phyloP scores from a whole-genome alignment of 2,113 vertebrate species.

The Albula goreensis region DNA sequence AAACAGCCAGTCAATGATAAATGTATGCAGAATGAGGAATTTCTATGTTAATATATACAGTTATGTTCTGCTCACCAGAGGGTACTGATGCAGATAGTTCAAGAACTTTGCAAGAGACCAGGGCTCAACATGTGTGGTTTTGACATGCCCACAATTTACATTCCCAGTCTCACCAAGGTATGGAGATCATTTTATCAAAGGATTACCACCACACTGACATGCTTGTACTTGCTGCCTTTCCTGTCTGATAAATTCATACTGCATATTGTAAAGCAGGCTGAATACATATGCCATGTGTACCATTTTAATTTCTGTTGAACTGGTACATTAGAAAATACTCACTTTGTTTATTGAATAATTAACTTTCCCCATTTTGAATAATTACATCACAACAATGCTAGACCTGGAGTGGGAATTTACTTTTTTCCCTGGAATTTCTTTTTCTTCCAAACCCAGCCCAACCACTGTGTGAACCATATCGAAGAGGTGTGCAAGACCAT shows the following conservation, averaged over 20 bases:
- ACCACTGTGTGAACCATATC: slow-evolving; percentile 79
- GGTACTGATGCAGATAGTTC: slow-evolving; percentile 84
- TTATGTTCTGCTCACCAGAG: slow-evolving; percentile 55
- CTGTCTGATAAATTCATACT: too few species aligned
- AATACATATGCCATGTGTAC: too few species aligned
- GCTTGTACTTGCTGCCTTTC: neutral
- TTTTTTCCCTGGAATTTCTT: neutral
- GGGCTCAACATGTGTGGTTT: slow-evolving; percentile 83
- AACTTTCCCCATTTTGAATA: too few species aligned
- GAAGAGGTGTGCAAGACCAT: slow-evolving; percentile 76
- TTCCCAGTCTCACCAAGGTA: slow-evolving; percentile 75
- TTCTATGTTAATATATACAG: neutral
- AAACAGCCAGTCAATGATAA: neutral
- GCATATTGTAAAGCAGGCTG: too few species aligned
- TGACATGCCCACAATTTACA: slow-evolving; percentile 81
- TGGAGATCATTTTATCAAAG: slow-evolving; percentile 21
- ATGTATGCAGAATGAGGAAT: neutral
- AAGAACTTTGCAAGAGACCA: slow-evolving; percentile 79
- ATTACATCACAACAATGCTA: neutral
- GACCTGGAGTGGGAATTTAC: neutral
- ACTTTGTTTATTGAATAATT: too few species aligned
- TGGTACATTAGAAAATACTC: too few species aligned
- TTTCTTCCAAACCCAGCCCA: slow-evolving; percentile 42
- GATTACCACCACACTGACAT: neutral
- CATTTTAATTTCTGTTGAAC: too few species aligned